These are phyloP conservation scores for Rhegmatorhina hoffmannsi DNA, from an alignment of 2,113 vertebrate genomes.

Conservation along the genomic window DNA sequence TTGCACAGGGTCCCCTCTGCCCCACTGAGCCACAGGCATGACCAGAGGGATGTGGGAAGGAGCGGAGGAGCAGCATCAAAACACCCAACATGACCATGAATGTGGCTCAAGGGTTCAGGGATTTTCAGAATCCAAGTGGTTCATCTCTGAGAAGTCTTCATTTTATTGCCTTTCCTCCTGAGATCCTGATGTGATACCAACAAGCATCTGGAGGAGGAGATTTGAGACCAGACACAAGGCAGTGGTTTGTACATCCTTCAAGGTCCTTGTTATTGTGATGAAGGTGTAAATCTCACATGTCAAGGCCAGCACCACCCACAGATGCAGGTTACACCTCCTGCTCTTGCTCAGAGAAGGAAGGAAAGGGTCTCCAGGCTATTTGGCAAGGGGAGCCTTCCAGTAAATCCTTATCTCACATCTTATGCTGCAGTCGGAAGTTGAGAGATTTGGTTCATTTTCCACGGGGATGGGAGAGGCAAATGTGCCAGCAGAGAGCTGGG, in stretches of 20 bases:
- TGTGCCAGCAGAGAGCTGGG: not conserved
- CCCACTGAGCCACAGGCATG: fast-evolving
- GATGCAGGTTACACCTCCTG: not conserved
- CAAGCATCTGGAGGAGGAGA: not conserved
- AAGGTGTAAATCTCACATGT: not conserved
- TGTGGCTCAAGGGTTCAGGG: fast-evolving
- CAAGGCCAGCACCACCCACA: fast-evolving
- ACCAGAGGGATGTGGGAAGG: fast-evolving
- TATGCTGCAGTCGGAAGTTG: not conserved
- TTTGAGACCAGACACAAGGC: not conserved
- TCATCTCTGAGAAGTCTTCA: not conserved
- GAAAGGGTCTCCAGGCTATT: not conserved
- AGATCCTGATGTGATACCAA: not conserved
- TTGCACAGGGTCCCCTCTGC: not conserved
- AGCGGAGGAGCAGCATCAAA: fast-evolving
- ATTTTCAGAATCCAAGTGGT: not conserved
- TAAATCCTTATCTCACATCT: not conserved
- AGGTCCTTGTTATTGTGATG: not conserved
- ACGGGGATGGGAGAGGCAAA: not conserved
- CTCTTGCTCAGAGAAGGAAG: not conserved
- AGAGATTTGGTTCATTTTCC: not conserved
- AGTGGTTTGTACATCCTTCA: fast-evolving
- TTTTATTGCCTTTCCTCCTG: fast-evolving
- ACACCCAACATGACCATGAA: fast-evolving
- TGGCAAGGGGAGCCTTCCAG: not conserved